Evolutionary conservation across 2,888 invertebrate species (phyloP).

Genomic region (Stenichneumon culpator): DNA sequence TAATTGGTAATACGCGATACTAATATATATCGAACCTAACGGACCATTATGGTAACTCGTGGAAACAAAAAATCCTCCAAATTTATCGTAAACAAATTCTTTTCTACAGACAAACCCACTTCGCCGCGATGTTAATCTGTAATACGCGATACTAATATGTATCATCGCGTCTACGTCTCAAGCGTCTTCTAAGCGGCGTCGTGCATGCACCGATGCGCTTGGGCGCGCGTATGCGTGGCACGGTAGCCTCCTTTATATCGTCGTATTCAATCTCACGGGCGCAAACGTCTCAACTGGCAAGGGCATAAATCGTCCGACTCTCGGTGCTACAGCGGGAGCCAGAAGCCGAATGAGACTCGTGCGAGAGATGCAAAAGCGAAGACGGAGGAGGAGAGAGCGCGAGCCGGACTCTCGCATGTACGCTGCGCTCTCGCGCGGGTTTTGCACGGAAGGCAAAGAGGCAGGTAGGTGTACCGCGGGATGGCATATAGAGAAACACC

Average conservation of each 20-base stretch:
- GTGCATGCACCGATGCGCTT: constrained; percentile 72
- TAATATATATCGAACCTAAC: too few relatives aligned
- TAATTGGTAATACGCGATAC: too few relatives aligned
- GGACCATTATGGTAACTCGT: too few relatives aligned
- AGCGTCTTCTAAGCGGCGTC: constrained; percentile 24
- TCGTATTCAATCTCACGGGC: constrained; percentile 79
- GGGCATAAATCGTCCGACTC: constrained; percentile 81
- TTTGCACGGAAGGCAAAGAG: background rate
- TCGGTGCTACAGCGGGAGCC: background rate
- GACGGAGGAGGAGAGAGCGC: constrained; percentile 40
- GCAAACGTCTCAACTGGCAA: constrained; percentile 84
- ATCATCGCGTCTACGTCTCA: constrained; percentile 4
- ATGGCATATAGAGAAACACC: constrained; percentile 27
- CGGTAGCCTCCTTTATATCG: constrained; percentile 74
- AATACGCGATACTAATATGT: constrained; percentile 6
- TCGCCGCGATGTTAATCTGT: background rate
- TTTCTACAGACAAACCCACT: background rate
- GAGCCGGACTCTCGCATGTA: constrained; percentile 3
- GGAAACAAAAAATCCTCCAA: too few relatives aligned
- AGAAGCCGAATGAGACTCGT: constrained; percentile 11
- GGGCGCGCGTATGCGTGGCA: constrained; percentile 39
- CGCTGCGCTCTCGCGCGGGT: background rate
- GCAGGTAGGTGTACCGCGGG: constrained; percentile 8
- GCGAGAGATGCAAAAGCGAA: constrained; percentile 29
- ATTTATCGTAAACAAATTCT: too few relatives aligned